Conservation (phyloP, 2,113 vertebrate genomes). For the Butorides virescens region DNA sequence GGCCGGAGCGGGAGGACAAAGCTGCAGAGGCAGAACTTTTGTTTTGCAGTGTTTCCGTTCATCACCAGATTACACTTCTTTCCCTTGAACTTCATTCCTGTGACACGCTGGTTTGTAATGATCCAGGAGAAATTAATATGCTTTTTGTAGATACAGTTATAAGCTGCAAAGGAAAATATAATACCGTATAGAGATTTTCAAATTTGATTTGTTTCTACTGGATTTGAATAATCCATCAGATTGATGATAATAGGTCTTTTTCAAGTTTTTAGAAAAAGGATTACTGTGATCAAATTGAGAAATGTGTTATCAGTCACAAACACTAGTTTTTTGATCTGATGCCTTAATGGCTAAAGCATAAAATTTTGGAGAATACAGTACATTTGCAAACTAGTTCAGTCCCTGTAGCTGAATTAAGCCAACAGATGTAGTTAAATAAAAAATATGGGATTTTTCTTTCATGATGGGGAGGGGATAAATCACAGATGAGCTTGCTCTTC, state of each 20-base stretch:
- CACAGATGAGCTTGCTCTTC: background rate
- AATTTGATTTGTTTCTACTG: background rate
- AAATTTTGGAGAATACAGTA: background rate
- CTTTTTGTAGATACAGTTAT: background rate
- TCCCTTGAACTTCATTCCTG: background rate
- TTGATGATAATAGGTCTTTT: background rate
- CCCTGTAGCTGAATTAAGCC: background rate
- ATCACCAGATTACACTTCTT: background rate
- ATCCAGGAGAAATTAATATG: background rate
- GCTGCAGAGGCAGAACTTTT: background rate
- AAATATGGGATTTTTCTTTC: background rate
- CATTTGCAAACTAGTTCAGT: background rate
- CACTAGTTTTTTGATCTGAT: background rate
- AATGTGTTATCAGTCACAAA: background rate
- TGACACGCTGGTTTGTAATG: background rate
- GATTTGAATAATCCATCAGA: background rate
- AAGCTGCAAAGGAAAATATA: background rate
- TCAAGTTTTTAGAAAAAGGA: background rate
- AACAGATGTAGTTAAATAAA: background rate
- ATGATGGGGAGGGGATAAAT: background rate
- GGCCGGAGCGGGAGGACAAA: background rate
- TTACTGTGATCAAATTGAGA: background rate
- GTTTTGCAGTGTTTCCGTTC: background rate
- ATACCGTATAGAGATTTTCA: background rate
- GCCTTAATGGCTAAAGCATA: background rate